These are phyloP conservation scores for Nycticebus coucang DNA, from an alignment of 2,113 vertebrate genomes.

Conservation along the genomic window DNA sequence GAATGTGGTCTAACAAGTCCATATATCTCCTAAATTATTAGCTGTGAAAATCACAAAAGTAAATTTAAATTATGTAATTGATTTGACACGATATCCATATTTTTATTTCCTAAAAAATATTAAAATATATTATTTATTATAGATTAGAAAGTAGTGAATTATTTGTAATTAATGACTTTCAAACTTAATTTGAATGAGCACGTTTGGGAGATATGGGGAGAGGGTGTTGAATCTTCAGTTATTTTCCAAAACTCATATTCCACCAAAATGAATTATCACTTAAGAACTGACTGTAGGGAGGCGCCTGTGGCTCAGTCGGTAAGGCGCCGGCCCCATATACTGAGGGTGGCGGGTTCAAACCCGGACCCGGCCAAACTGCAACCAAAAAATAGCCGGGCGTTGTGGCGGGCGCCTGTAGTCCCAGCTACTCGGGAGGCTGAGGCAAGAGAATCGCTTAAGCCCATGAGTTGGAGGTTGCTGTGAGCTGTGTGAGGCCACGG, in stretches of 20 bases:
- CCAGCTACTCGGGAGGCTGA: no score
- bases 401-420: no score
- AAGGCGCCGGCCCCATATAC: no score
- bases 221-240: neutral
- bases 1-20: neutral
- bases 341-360: no score
- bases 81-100: neutral
- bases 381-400: no score
- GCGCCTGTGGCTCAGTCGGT: no score
- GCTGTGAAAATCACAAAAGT: neutral
- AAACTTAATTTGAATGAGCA: neutral
- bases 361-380: no score
- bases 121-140: neutral
- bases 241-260: neutral
- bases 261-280: neutral
- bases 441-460: no score
- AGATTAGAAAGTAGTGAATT: neutral
- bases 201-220: neutral
- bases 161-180: neutral
- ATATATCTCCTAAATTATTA: accelerated
- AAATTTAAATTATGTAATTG: neutral
- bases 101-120: neutral
- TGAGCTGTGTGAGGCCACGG: no score
- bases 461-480: no score
- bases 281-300: neutral